Conservation (phyloP, 2,797 vertebrate species). For the Decapterus maruadsi region DNA sequence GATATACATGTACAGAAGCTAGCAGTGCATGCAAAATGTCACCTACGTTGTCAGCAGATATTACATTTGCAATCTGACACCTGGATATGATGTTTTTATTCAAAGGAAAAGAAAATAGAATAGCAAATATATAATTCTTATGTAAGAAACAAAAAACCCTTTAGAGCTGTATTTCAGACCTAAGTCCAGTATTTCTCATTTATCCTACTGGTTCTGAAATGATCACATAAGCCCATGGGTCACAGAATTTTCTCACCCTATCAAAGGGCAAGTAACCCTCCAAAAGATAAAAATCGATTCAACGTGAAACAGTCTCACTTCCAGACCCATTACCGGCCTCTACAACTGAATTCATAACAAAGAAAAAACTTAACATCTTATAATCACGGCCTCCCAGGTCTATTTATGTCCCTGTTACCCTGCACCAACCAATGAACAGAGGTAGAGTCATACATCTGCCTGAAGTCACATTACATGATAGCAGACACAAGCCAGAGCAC, state of each 20-base stretch:
- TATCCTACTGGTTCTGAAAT: conserved; percentile 22
- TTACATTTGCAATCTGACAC: conserved; percentile 1
- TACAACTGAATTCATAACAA: conserved; percentile 12
- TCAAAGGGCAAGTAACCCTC: conserved; percentile 30
- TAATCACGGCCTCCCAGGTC: conserved; percentile 32
- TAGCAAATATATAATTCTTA: conserved; percentile 6
- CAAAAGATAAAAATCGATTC: conserved; percentile 40
- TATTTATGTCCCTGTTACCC: conserved; percentile 38
- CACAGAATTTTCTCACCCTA: conserved; percentile 9
- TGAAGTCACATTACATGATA: conserved; percentile 62
- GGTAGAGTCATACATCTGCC: conserved; percentile 64
- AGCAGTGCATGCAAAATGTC: no score
- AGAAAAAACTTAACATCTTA: conserved; percentile 2
- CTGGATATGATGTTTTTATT: conserved; percentile 13
- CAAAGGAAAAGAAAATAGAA: conserved; percentile 5
- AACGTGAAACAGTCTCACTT: conserved; percentile 33
- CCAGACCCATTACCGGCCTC: conserved; percentile 3
- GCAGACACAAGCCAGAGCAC: conserved; percentile 51
- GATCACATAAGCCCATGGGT: conserved; percentile 6
- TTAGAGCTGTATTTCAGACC: neutral
- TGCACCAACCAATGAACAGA: conserved; percentile 47
- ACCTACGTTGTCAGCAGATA: neutral
- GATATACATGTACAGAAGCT: no score
- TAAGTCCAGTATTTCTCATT: neutral
- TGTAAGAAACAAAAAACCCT: neutral